Base-by-base conservation (phyloP, 2,888 invertebrate species). In the Drosophila cyrtoloma region DNA sequence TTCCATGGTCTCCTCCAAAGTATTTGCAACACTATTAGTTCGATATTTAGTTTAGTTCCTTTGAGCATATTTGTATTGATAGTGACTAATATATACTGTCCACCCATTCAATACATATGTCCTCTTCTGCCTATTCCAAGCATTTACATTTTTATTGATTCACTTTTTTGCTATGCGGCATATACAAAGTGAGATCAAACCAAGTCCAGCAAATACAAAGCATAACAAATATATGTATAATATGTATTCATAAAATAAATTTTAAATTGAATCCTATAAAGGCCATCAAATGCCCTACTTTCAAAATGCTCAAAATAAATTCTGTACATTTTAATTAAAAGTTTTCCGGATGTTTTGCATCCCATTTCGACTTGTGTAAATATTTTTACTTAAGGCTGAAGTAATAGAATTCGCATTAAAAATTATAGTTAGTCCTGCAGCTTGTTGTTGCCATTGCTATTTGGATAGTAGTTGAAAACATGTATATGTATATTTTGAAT, bases 241-340 rank as follows among this genome's bases (percentile, higher is more conserved):
- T 5, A 16, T 47, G 28, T n/a, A 28, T 51, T 28, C 37, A 61
- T 33, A 26, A 26, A 51, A 30, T 7, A 35, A 44, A 62, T 52
- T 33, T 19, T 14, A 16, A 22, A 44, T 61, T 33, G 0, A 26
- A 37, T 60, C 10, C 28, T n/a, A 10, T 16, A n/a, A n/a, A 3
- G 51, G 28, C 39, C 14, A 26, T 19, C 26, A 50, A 64, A 64
- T 64, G 30, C 47, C 50, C 47, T 64, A 30, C 30, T 42, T 22
- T 26, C 0, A 12, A 19, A 59, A 33, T 32, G 4, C 12, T 19
- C 26, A 14, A 19, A 33, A 16, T 2, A 47, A n/a, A 14, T 47
- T 26, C n/a, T 7, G 19, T 5, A 2, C 22, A 33, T 32, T 32
- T 47, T 47, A 47, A 33, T 59, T 33, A 59, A 47, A 32, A 44